Evolutionary conservation across 2,888 invertebrate genomes (phyloP), one percentile per base, ranked within the genome.

Genomic region (Polydrusus cervinus): DNA sequence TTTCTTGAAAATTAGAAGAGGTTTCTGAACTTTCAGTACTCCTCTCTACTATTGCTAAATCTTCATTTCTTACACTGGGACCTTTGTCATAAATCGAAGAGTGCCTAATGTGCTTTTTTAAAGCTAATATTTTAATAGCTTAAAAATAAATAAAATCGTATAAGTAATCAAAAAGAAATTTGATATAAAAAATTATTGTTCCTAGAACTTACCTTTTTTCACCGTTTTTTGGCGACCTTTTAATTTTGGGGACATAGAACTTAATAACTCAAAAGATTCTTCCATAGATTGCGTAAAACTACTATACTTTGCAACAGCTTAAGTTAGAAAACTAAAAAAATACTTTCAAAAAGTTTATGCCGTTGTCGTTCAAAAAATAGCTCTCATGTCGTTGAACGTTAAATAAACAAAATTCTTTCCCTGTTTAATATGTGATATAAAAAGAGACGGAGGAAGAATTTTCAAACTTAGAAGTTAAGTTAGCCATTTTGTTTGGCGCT

Each of bases 231-330:
- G 80, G 25, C 80, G 68, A 45, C 77, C 77, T 68, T 80, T 81
- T 72, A 82, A 74, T 78, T 81, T 83, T 30, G 85, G 85, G n/a
- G 85, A 84, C 84, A 85, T 84, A 9, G 84, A 80, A 76, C 84
- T 82, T 57, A 84, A 71, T 66, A 85, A 77, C 72, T 80, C 79
- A 71, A 83, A 80, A n/a, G 83, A 83, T 51, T 80, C 78, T 49
- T 84, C 80, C 82, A 84, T 83, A 14, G 18, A 30, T n/a, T 53
- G 20, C 0, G 13, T 51, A 25, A 49, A 65, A 13, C 20, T 40
- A 20, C 10, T 3, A n/a, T n/a, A n/a, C 8, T 25, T 43, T 49
- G 6, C 7, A 67, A 9, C 10, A 40, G 20, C 0, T 67, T 67
- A 16, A 53, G 40, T 53, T 43, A 67, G 20, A 62, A 55, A 34